Conservation (phyloP, 2,888 invertebrate genomes). For the Macropis europaea region DNA sequence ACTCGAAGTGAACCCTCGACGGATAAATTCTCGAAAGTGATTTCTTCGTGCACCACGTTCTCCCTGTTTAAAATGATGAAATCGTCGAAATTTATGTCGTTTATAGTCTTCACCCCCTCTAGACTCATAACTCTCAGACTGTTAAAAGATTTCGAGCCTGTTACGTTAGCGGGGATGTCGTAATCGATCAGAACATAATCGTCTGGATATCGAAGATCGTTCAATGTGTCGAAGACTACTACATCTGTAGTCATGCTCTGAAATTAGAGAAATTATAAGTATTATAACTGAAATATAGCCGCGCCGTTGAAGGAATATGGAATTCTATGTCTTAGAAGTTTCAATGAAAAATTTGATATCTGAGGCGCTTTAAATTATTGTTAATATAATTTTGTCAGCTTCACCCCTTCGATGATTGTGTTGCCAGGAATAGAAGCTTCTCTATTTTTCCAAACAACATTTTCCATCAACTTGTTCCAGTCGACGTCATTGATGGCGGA, state of each 20-base stretch:
- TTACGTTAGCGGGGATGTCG: constrained; percentile 73
- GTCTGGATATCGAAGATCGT: constrained; percentile 81
- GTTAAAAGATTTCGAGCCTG: constrained; percentile 80
- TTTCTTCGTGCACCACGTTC: constrained; percentile 79
- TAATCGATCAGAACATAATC: constrained; percentile 80
- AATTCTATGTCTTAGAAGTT: not conserved
- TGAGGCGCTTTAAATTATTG: too few species aligned
- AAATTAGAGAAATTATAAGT: too few species aligned
- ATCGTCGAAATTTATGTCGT: constrained; percentile 79
- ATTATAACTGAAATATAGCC: too few species aligned
- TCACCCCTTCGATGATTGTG: constrained; percentile 81
- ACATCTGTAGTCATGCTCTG: constrained; percentile 38
- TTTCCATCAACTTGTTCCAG: constrained; percentile 79
- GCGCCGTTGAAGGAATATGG: too few species aligned
- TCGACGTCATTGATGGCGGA: constrained; percentile 79
- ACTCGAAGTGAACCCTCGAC: constrained; percentile 81
- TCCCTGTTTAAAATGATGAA: constrained; percentile 80
- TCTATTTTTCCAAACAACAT: constrained; percentile 80
- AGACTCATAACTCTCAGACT: constrained; percentile 76
- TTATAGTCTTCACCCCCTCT: constrained; percentile 78
- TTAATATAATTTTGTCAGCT: constrained; percentile 28
- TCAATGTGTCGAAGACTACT: constrained; percentile 77
- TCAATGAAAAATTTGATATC: too few species aligned
- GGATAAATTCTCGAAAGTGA: constrained; percentile 81
- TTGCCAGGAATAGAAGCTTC: constrained; percentile 75